Evolutionary conservation across 2,888 invertebrate genomes (phyloP), one percentile per base, ranked within the genome.

Genomic region (Melieria crassipennis): DNA sequence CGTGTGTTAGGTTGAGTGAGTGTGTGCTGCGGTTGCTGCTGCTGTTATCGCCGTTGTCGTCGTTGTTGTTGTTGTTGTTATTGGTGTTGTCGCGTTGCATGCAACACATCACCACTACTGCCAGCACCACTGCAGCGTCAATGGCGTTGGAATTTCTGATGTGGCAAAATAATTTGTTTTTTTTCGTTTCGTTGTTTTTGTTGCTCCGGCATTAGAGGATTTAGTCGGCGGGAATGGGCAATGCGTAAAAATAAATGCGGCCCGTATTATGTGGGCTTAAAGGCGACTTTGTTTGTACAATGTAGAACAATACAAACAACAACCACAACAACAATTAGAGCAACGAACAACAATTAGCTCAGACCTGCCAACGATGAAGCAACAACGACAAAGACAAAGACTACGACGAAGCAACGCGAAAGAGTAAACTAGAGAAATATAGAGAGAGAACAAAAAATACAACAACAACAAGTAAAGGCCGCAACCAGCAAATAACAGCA

Each of bases 201-300:
- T 30, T 30, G 30, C 30, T 30, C 30, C 2, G 30, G 30, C 30
- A 30, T 30, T 30, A 30, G 30, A 30, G 30, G 30, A 30, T 30
- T 30, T 30, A 30, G 30, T 30, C 30, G 30, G 30, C 30, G 30
- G 30, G 30, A 30, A 30, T 30, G 30, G 30, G 30, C 30, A 30
- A 16, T 47, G 13, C 64, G 73, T 55, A 73, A 78, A 79, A 77
- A 76, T 79, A 80, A 80, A 79, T 77, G 81, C 79, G 80, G 30
- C 61, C 57, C 81, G 80, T 79, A 80, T 82, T 82, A 82, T 79
- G 81, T 78, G 83, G 80, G 82, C 82, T 82, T 83, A 82, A 79
- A 80, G 80, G 73, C 69, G 70, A 75, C 70, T 75, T 75, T 73
- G 73, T 75, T 64, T 64, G 50, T 68, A 67, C 47, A 62, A 70